Evolutionary conservation across 2,888 invertebrate species (phyloP).

Genomic region (Brachycybe producta): DNA sequence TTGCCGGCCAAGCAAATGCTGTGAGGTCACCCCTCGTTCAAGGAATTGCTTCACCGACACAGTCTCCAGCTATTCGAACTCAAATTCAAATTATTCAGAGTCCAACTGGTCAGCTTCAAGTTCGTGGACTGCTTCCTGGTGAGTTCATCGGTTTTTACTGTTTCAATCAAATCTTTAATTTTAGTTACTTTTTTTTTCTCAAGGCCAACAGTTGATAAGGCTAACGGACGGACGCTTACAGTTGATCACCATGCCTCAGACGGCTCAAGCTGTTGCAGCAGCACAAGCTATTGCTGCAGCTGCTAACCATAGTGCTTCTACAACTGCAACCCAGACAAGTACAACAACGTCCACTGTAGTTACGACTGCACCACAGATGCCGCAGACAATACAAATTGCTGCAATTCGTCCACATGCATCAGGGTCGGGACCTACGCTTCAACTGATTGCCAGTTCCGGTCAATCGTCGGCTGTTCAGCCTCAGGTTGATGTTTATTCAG

Average conservation of each 20-base stretch:
- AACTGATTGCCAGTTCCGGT: slow-evolving; percentile 16
- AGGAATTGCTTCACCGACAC: slow-evolving; percentile 16
- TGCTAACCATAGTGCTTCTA: slow-evolving; percentile 7
- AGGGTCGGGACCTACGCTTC: slow-evolving; percentile 19
- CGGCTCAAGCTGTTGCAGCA: slow-evolving; percentile 22
- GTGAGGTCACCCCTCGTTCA: slow-evolving; percentile 21
- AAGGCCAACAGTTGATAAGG: slow-evolving; percentile 70
- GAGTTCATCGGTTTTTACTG: slow-evolving; percentile 14
- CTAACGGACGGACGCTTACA: slow-evolving; percentile 88
- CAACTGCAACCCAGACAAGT: slow-evolving; percentile 21
- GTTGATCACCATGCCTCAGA: slow-evolving; percentile 44
- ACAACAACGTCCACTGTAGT: slow-evolving; percentile 24
- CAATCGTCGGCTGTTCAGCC: slow-evolving; percentile 12
- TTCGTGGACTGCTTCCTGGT: slow-evolving; percentile 77
- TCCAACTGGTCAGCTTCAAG: slow-evolving; percentile 81
- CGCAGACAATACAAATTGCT: slow-evolving; percentile 22
- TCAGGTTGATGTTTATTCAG: slow-evolving; percentile 1
- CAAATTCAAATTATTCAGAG: slow-evolving; percentile 74
- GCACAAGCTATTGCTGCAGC: slow-evolving; percentile 19
- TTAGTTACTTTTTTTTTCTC: not conserved
- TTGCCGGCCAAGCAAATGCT: slow-evolving; percentile 21
- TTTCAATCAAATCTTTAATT: too few relatives aligned
- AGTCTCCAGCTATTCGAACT: slow-evolving; percentile 19
- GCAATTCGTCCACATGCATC: slow-evolving; percentile 17
- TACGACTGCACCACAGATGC: slow-evolving; percentile 23